Percentiles rank a stretch among this genome's conserved stretches.
Evolutionary conservation across 2,113 vertebrate species (phyloP).

Genomic region (Scomber scombrus): DNA sequence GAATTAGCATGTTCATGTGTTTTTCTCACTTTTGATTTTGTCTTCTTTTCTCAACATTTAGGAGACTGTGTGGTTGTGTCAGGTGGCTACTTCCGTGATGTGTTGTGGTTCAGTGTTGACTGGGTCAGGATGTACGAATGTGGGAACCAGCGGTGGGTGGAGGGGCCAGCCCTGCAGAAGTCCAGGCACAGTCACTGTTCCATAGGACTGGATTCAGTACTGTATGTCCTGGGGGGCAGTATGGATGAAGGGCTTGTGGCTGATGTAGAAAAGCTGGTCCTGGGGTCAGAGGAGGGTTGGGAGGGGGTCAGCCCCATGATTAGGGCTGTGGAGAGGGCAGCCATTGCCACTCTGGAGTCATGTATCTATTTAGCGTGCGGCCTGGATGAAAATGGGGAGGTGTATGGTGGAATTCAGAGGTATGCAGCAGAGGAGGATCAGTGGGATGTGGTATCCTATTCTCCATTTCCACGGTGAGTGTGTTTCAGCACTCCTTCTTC

Average conservation of each 20-base stretch:
- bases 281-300: conserved; percentile 84
- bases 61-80: conserved; percentile 85
- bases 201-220: conserved; percentile 78
- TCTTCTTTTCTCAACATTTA: conserved; percentile 29
- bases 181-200: conserved; percentile 91
- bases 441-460: conserved; percentile 91
- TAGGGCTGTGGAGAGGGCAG: conserved; percentile 89
- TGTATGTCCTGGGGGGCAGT: conserved; percentile 90
- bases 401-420: conserved; percentile 89
- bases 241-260: conserved; percentile 86
- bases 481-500: not conserved
- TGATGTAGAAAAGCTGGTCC: conserved; percentile 86
- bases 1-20: not conserved
- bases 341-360: conserved; percentile 71
- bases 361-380: conserved; percentile 90
- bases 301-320: conserved; percentile 85
- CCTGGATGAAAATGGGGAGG: conserved; percentile 91
- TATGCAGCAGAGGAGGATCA: conserved; percentile 81
- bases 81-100: conserved; percentile 90
- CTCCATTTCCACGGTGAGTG: conserved; percentile 88
- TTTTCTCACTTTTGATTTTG: not conserved
- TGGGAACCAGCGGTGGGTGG: conserved; percentile 85
- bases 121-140: conserved; percentile 90
- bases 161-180: conserved; percentile 87
- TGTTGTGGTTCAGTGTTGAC: conserved; percentile 91